Percentiles rank a stretch among this genome's conserved stretches.
phyloP scores from a whole-genome alignment of 1,140 invertebrate genomes.

The Epicauta chinensis region DNA sequence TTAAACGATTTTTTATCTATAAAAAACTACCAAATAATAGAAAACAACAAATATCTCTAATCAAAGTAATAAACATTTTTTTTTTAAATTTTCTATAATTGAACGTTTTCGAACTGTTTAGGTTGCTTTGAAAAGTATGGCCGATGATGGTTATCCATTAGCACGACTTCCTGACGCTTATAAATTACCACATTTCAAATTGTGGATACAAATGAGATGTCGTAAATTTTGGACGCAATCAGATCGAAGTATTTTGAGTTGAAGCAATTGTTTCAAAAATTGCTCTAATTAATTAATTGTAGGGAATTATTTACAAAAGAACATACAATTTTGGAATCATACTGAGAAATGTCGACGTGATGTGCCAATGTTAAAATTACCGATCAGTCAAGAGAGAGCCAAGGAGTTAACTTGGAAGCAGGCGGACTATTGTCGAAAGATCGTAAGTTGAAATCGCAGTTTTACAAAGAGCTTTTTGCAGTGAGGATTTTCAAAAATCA shows the following conservation, averaged over 20 bases:
- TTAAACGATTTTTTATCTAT: constrained; percentile 31
- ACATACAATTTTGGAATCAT: not conserved
- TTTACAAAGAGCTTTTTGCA: too few relatives aligned
- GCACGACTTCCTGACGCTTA: constrained; percentile 36
- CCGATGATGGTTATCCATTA: constrained; percentile 36
- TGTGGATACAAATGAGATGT: constrained; percentile 34
- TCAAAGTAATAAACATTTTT: constrained; percentile 26
- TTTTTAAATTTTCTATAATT: constrained; percentile 11
- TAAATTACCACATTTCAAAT: constrained; percentile 34
- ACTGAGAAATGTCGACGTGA: not conserved
- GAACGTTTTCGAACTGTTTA: not conserved
- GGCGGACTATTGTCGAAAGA: constrained; percentile 7
- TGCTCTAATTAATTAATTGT: not conserved
- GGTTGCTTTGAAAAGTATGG: constrained; percentile 28
- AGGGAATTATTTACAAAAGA: not conserved
- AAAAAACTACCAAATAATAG: constrained; percentile 20
- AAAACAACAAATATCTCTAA: constrained; percentile 21
- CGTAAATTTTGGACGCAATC: constrained; percentile 27
- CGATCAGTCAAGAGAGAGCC: not conserved
- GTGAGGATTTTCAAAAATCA: too few relatives aligned
- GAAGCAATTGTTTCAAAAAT: constrained; percentile 1
- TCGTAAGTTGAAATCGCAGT: constrained; percentile 7
- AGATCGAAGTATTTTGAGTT: constrained; percentile 23
- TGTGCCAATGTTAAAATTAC: not conserved
- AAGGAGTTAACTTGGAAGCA: constrained; percentile 12